phyloP scores from a whole-genome alignment of 2,113 vertebrate species.

The Apteryx mantelli region DNA sequence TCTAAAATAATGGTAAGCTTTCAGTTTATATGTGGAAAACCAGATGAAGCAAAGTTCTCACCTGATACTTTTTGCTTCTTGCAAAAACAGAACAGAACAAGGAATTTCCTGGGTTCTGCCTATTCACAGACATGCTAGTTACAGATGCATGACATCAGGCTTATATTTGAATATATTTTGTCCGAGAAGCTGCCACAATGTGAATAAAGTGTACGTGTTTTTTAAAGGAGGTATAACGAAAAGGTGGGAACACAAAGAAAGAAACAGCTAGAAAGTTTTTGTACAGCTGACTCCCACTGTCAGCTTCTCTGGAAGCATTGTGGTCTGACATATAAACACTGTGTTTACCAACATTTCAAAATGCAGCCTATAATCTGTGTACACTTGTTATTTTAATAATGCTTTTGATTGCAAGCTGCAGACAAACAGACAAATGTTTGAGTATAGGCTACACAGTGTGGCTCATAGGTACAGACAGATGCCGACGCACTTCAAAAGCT shows the following conservation, averaged over 20 bases:
- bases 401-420: constrained; percentile 57
- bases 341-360: constrained; percentile 81
- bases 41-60: not conserved
- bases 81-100: not conserved
- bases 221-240: not conserved
- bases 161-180: constrained; percentile 33
- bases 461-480: constrained; percentile 48
- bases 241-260: constrained; percentile 34
- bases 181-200: not conserved
- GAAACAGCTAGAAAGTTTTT: constrained; percentile 42
- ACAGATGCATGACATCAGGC: not conserved
- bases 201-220: not conserved
- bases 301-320: constrained; percentile 73
- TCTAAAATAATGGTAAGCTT: not conserved
- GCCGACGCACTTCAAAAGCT: constrained; percentile 16
- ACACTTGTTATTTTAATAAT: constrained; percentile 74
- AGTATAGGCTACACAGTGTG: not conserved
- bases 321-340: constrained; percentile 76
- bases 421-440: constrained; percentile 47
- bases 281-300: constrained; percentile 42
- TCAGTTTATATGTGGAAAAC: not conserved
- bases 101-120: not conserved
- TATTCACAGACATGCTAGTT: not conserved
- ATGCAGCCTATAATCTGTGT: constrained; percentile 75
- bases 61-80: not conserved